Evolutionary conservation across 2,113 vertebrate species (phyloP), one percentile per base, ranked within the genome.

Genomic region (Tragelaphus imberbis): DNA sequence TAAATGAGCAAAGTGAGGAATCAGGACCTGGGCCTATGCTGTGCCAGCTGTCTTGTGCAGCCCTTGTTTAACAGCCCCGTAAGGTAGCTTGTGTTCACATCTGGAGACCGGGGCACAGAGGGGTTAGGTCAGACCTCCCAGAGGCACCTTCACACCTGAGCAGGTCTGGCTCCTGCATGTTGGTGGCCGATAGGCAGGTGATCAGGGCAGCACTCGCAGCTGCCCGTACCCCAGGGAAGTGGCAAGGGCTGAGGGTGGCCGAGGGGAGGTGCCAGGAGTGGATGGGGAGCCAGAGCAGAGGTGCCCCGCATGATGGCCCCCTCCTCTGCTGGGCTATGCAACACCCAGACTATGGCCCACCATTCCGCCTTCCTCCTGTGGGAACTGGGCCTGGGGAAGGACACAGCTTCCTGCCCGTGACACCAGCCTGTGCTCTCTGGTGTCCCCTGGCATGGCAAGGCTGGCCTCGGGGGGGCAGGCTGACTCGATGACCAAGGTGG

Each of bases 11-110:
- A 1, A 30, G 82, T 1, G 40, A 19, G 33, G 23, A 27, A 3
- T 23, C 1, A 1, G 90, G 36, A 5, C 13, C 5, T 1, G 8
- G 6, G 8, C 23, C 2, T 0, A 6, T 3, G 0, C 53, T 0
- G 1, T 5, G 68, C 16, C 8, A 13, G 49, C 3, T 2, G 17
- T 53, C 80, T 40, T 61, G 9, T 3, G 13, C 16, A 30, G 23
- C 23, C 33, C 51, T 21, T 2, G 5, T 30, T 58, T 63, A 28
- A 47, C 23, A 1, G 23, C 17, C 14, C 17, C 8, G 1, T 25
- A 14, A 28, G 55, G 36, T 3, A n/a, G n/a, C 56, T 30, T 28
- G 16, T 2, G 21, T 30, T 68, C 79, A 27, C 59, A 36, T 51
- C 51, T 25, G n/a, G 30, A 56, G 63, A 49, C 17, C 0, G 1